Base-by-base conservation (phyloP, 2,797 vertebrate genomes). In the Poecilia gillii region DNA sequence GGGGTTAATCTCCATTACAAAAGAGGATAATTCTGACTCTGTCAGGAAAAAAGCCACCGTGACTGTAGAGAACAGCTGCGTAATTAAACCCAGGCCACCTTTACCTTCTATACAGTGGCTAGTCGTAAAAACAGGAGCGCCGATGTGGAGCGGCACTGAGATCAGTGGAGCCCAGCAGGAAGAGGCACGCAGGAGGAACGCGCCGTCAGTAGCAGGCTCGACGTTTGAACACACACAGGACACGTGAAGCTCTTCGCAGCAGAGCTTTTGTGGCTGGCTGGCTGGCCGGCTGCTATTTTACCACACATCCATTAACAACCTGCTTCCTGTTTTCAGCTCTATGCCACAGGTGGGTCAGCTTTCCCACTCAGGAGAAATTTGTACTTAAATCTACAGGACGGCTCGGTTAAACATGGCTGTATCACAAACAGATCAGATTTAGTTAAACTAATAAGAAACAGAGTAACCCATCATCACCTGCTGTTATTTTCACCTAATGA, bases 1-100 rank as follows among this genome's bases (percentile, higher is more conserved):
- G 79, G 85, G 92, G 92, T 92, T 94, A 89, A 94, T 92, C 93
- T 92, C 86, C 90, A 89, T 93, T 90, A 92, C 85, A 92, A 92
- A 89, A 90, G 89, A 81, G 78, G 51, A 90, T 80, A 68, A 93
- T 82, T 93, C 82, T 66, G 80, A 89, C 77, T 83, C 68, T 46
- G 11, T 49, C 74, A 83, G 33, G 73, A 76, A 36, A 75, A 75
- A 78, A 75, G 80, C 77, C 71, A 36, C 77, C 59, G 8, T 6
- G 51, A 81, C 12, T 70, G 75, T 72, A 74, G 81, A 81, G 72
- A 82, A 73, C 28, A 47, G 43, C 82, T 59, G 75, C 81, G 72
- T 92, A 80, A 93, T 91, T 92, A 90, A 91, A 89, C 83, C 71
- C 84, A 77, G 78, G 73, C 81, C 85, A 82, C 88, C 81, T 84